phyloP scores from a whole-genome alignment of 2,113 vertebrate species.

The Cepphus grylle region DNA sequence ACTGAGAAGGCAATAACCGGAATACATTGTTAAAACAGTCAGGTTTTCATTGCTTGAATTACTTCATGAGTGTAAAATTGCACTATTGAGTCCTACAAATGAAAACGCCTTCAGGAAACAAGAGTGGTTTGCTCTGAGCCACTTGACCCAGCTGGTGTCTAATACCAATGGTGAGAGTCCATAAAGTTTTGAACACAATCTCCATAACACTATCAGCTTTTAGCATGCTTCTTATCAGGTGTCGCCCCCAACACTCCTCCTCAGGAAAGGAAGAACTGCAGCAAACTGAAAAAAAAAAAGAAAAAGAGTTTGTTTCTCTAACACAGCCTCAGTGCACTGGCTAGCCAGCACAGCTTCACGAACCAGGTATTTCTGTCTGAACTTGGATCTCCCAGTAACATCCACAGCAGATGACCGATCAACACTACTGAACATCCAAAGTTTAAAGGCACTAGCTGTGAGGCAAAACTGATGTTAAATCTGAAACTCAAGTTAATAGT shows the following conservation, averaged over 20 bases:
- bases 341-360: neutral
- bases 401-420: neutral
- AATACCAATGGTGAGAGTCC: neutral
- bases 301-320: neutral
- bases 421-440: neutral
- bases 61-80: neutral
- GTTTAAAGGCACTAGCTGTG: neutral
- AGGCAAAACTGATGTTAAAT: neutral
- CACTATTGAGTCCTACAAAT: neutral
- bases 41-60: neutral
- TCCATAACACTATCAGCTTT: neutral
- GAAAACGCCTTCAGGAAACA: neutral
- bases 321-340: neutral
- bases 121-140: accelerated
- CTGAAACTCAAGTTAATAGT: neutral
- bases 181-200: neutral
- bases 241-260: neutral
- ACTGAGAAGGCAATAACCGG: neutral
- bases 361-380: neutral
- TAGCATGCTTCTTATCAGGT: neutral
- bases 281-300: neutral
- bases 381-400: neutral
- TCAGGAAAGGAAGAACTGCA: neutral
- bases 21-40: neutral
- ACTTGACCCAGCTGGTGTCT: neutral